These are phyloP conservation scores for Endotricha flammealis DNA, from an alignment of 2,888 invertebrate species.

Conservation along the genomic window DNA sequence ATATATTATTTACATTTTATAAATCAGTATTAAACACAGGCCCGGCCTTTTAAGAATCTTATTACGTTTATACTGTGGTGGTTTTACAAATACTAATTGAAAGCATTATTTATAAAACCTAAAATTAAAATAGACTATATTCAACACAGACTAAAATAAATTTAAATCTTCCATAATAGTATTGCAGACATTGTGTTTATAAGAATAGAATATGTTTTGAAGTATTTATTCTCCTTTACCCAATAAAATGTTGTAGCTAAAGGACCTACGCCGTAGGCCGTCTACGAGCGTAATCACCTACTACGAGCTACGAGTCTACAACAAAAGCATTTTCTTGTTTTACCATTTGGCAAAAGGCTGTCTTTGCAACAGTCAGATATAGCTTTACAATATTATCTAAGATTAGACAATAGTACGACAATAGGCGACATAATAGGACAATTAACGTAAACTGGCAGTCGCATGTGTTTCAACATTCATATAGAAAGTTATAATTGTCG, in stretches of 20 bases:
- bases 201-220: too few relatives aligned
- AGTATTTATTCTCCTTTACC: too few relatives aligned
- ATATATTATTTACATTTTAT: conserved; percentile 32
- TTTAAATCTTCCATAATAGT: too few relatives aligned
- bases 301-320: conserved; percentile 15
- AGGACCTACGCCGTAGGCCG: conserved; percentile 19
- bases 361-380: too few relatives aligned
- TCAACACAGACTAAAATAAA: too few relatives aligned
- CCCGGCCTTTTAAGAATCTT: too few relatives aligned
- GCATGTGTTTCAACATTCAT: conserved; percentile 50
- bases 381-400: neutral
- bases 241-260: conserved; percentile 6
- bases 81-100: too few relatives aligned
- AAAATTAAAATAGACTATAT: too few relatives aligned
- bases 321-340: conserved; percentile 19
- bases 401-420: conserved; percentile 12
- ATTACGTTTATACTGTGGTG: too few relatives aligned
- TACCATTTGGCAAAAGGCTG: neutral
- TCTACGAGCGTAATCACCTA: conserved; percentile 15
- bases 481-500: conserved; percentile 54
- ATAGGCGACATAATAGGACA: conserved; percentile 53
- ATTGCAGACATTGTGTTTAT: too few relatives aligned
- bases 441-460: conserved; percentile 50
- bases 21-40: conserved; percentile 14
- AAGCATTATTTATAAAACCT: too few relatives aligned